Evolutionary conservation across 1,140 invertebrate genomes (phyloP), one percentile per base, ranked within the genome.

Genomic region (Drosophila micromelanica): DNA sequence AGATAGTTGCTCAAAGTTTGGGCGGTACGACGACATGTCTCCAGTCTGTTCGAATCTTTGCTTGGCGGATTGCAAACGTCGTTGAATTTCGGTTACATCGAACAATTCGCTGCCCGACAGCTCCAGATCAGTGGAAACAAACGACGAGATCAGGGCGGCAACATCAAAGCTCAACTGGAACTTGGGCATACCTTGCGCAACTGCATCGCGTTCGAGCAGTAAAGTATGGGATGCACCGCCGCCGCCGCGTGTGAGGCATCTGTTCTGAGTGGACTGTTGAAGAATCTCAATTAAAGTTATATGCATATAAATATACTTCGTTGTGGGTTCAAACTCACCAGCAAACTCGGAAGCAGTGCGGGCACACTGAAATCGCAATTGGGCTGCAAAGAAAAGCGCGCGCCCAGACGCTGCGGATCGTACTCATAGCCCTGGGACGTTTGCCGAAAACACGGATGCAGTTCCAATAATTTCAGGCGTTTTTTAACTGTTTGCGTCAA

Each of bases 391-490:
- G 9, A 15, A 43, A 65, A 63, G 11, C 13, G 13, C 0, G 4
- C 23, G 1, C 12, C 5, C 1, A 57, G n/a, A 2, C 13, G 2
- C 0, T 32, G 12, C 23, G 72, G 60, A 3, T 4, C 15, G 23
- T 65, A 71, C 20, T 75, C 12, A 62, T 67, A 78, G 2, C 76
- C 76, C 8, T 62, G 55, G 2, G 20, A 6, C 2, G 40, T 51
- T 27, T 42, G 48, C 2, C 17, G 27, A 23, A 65, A 71, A 17
- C 43, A 57, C 0, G 76, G 65, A 71, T 78, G 60, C 5, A 61
- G 5, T 3, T 75, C 32, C 9, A 75, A 13, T 1, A 75, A n/a
- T n/a, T 37, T 54, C 0, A 78, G 8, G 4, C 65, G 76, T 1
- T 46, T 49, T 15, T 52, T 67, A 0, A 57, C n/a, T 1, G 11